Percentiles rank a stretch among this genome's conserved stretches.
phyloP scores from a whole-genome alignment of 2,888 invertebrate genomes.

The Patella ulyssiponensis region DNA sequence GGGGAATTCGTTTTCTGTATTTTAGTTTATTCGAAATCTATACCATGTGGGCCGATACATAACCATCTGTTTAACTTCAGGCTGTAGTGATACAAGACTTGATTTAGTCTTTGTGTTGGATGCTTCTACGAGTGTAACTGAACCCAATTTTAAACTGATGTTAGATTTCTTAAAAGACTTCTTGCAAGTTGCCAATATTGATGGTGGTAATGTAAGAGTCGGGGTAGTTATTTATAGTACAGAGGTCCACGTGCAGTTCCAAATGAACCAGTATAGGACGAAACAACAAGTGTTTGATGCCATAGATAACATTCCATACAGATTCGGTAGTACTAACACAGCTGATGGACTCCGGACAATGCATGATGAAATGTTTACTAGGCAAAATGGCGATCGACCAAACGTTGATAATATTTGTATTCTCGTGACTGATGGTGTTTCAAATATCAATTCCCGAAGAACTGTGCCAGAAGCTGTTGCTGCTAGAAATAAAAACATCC shows the following conservation, averaged over 20 bases:
- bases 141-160: constrained; percentile 48
- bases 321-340: constrained; percentile 58
- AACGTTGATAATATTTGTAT: constrained; percentile 50
- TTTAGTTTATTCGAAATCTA: too few relatives aligned
- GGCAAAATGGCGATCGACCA: constrained; percentile 51
- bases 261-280: constrained; percentile 41
- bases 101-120: constrained; percentile 63
- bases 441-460: constrained; percentile 54
- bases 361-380: constrained; percentile 48
- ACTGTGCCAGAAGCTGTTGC: constrained; percentile 53
- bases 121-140: constrained; percentile 58
- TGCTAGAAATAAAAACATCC: constrained; percentile 39
- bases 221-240: constrained; percentile 54
- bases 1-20: too few relatives aligned
- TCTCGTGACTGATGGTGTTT: constrained; percentile 60
- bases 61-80: constrained; percentile 15
- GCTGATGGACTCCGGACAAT: constrained; percentile 49
- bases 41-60: too few relatives aligned
- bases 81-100: constrained; percentile 37
- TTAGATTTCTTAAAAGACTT: constrained; percentile 48
- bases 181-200: constrained; percentile 46
- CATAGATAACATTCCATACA: constrained; percentile 43
- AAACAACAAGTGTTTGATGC: constrained; percentile 41
- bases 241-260: constrained; percentile 43
- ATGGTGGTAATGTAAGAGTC: constrained; percentile 51